A percentile compares a stretch with the other conserved stretches of the same genome.
phyloP scores from a whole-genome alignment of 2,113 vertebrate genomes.

The Mionectes macconnelli region DNA sequence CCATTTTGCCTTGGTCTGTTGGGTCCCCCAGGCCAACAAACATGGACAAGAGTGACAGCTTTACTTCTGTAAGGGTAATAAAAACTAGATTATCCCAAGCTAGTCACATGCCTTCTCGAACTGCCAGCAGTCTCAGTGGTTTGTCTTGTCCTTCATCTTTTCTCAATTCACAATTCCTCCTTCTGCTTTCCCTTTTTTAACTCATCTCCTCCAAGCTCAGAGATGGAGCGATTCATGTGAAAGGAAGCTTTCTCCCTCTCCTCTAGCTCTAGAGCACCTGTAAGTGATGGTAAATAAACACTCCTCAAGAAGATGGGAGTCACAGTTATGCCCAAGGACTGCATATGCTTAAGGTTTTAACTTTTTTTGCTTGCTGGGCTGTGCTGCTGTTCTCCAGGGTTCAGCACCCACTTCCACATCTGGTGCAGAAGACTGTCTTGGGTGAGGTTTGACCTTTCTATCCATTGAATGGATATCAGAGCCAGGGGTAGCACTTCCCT shows the following conservation, averaged over 20 bases:
- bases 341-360: background rate
- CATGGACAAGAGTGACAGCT: background rate
- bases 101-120: background rate
- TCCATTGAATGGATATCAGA: background rate
- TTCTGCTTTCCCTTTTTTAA: background rate
- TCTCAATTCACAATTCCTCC: background rate
- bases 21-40: rapidly evolving
- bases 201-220: background rate
- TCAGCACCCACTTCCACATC: background rate
- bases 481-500: rapidly evolving
- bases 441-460: background rate
- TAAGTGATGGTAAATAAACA: background rate
- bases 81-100: background rate
- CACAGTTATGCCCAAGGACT: background rate
- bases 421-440: background rate
- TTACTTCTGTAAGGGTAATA: background rate
- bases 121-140: background rate
- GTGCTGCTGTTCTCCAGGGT: background rate
- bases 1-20: background rate
- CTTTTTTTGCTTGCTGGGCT: background rate
- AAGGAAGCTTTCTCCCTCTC: background rate
- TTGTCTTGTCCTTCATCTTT: background rate
- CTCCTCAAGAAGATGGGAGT: background rate
- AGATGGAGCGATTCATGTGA: background rate
- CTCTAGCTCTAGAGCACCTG: background rate